phyloP scores from a whole-genome alignment of 2,797 vertebrate genomes.

The Xiphophorus birchmanni region DNA sequence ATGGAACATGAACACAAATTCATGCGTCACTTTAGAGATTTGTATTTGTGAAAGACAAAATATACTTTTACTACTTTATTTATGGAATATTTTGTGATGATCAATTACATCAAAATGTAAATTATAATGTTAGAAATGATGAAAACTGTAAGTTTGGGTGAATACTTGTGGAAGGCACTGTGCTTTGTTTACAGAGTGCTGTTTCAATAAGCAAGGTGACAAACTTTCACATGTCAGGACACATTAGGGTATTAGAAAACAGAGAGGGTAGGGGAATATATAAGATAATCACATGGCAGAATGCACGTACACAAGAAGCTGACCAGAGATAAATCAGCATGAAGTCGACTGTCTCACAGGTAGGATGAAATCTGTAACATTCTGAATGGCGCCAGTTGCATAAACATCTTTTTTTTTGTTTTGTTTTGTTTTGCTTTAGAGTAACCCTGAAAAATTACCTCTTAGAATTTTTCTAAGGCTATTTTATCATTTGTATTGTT shows the following conservation, averaged over 20 bases:
- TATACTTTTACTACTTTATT: not conserved
- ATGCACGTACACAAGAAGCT: slow-evolving; percentile 6
- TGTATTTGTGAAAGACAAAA: not conserved
- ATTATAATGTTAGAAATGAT: not conserved
- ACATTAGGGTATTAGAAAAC: slow-evolving; percentile 38
- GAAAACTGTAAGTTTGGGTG: not conserved
- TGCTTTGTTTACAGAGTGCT: not conserved
- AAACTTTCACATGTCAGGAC: slow-evolving; percentile 11
- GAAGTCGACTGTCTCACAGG: slow-evolving; percentile 27
- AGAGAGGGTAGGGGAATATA: slow-evolving; percentile 25
- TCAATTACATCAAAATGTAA: not conserved
- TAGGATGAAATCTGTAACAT: slow-evolving; percentile 29
- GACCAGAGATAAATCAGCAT: slow-evolving; percentile 8
- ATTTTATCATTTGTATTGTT: not conserved
- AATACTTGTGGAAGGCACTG: not conserved
- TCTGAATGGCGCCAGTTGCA: not conserved
- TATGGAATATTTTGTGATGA: not conserved
- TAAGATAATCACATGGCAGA: slow-evolving; percentile 26
- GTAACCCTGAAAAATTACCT: not conserved
- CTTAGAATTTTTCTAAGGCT: not conserved
- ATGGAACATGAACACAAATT: not conserved
- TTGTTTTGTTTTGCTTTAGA: not conserved
- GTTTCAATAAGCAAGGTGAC: slow-evolving; percentile 39
- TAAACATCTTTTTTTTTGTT: not conserved
- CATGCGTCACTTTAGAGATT: not conserved